Conservation (phyloP, 2,888 invertebrate species). For the Meloe dianella region DNA sequence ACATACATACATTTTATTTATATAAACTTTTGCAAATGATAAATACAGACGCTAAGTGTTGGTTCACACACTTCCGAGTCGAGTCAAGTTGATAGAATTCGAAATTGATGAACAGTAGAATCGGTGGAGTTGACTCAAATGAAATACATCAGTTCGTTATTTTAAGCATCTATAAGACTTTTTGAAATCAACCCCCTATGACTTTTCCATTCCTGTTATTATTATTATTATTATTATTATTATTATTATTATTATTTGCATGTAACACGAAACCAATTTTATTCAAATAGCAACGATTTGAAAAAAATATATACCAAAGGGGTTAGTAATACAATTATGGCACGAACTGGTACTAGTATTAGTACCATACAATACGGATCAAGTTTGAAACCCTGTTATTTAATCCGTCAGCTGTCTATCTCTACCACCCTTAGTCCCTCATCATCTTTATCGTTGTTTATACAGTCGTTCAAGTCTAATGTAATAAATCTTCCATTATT, state of each 20-base stretch:
- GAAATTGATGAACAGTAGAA: too few species aligned
- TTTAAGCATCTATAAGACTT: not conserved
- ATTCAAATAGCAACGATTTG: not conserved
- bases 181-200: not conserved
- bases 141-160: too few species aligned
- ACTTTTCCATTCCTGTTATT: not conserved
- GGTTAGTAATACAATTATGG: not conserved
- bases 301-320: not conserved
- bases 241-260: not conserved
- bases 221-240: not conserved
- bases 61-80: too few species aligned
- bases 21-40: too few species aligned
- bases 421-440: slow-evolving; percentile 10
- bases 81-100: too few species aligned
- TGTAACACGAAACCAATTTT: slow-evolving; percentile 9
- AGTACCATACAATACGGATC: not conserved
- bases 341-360: not conserved
- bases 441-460: slow-evolving; percentile 26
- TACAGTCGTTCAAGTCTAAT: slow-evolving; percentile 15
- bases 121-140: too few species aligned
- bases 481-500: slow-evolving; percentile 13
- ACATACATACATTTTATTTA: too few species aligned
- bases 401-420: slow-evolving; percentile 19
- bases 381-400: slow-evolving; percentile 5
- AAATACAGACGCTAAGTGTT: too few species aligned